A percentile compares a stretch with the other conserved stretches of the same genome.
Conservation (phyloP, 2,113 vertebrate genomes). For the Jaculus jaculus region DNA sequence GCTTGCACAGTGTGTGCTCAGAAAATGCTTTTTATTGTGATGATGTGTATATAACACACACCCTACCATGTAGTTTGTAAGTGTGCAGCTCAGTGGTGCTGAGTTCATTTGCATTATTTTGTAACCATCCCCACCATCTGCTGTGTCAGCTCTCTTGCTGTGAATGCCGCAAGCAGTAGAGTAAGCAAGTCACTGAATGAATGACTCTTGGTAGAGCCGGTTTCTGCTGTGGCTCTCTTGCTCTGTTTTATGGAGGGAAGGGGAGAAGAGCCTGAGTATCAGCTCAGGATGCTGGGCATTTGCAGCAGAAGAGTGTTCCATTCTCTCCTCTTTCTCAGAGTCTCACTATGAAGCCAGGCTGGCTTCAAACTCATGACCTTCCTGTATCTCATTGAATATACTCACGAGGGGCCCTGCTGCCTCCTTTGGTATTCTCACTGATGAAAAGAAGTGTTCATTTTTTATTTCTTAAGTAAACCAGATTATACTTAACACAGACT, state of each 20-base stretch:
- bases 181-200: neutral
- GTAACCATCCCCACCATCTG: neutral
- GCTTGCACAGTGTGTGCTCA: neutral
- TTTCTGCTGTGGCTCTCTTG: neutral
- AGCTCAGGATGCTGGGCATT: neutral
- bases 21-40: neutral
- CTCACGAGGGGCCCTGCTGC: neutral
- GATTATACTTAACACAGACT: neutral
- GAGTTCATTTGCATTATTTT: neutral
- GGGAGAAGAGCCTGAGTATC: neutral
- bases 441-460: neutral
- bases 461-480: conserved; percentile 17
- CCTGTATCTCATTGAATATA: too few species aligned
- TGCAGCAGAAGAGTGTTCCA: neutral
- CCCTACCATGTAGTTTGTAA: neutral
- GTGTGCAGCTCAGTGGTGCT: neutral
- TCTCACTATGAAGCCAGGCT: too few species aligned
- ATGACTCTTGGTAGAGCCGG: neutral
- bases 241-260: neutral
- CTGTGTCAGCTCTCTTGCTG: neutral
- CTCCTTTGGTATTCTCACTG: neutral
- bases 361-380: too few species aligned
- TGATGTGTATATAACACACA: neutral
- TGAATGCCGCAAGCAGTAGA: conserved; percentile 15
- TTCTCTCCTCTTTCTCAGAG: neutral